These are phyloP conservation scores for Callithrix jacchus DNA, from an alignment of 2,113 vertebrate species.

Conservation along the genomic window DNA sequence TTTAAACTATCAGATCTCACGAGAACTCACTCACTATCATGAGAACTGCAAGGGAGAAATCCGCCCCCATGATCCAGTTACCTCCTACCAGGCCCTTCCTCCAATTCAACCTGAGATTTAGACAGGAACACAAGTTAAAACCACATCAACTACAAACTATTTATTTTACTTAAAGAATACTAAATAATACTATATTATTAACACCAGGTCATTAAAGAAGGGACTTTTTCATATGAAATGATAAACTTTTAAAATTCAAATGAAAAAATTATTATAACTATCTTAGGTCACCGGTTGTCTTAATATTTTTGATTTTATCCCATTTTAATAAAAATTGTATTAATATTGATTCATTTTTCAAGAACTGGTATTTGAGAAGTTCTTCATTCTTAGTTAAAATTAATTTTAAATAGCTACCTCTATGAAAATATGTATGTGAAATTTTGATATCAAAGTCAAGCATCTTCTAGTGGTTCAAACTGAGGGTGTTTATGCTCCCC, in stretches of 20 bases:
- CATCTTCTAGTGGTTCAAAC: neutral
- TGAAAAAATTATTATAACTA: neutral
- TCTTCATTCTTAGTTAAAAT: neutral
- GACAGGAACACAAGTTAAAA: too few relatives aligned
- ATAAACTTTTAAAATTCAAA: neutral
- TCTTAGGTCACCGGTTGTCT: neutral
- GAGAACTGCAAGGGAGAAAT: too few relatives aligned
- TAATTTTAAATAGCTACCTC: neutral
- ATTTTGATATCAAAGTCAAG: neutral
- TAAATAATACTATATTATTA: neutral
- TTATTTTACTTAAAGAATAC: neutral
- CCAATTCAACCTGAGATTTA: too few relatives aligned
- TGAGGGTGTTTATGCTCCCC: too few relatives aligned
- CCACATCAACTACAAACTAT: neutral
- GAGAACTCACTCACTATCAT: too few relatives aligned
- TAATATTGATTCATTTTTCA: neutral
- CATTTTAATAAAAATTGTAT: neutral
- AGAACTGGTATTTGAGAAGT: neutral
- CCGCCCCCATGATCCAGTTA: too few relatives aligned
- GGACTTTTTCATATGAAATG: neutral
- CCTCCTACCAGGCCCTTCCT: too few relatives aligned
- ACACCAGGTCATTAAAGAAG: neutral
- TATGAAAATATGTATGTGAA: neutral
- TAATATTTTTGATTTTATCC: conserved; percentile 9
- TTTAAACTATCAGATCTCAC: too few relatives aligned